These are phyloP conservation scores for Carterocephalus palaemon DNA, from an alignment of 2,888 invertebrate genomes.

Conservation along the genomic window DNA sequence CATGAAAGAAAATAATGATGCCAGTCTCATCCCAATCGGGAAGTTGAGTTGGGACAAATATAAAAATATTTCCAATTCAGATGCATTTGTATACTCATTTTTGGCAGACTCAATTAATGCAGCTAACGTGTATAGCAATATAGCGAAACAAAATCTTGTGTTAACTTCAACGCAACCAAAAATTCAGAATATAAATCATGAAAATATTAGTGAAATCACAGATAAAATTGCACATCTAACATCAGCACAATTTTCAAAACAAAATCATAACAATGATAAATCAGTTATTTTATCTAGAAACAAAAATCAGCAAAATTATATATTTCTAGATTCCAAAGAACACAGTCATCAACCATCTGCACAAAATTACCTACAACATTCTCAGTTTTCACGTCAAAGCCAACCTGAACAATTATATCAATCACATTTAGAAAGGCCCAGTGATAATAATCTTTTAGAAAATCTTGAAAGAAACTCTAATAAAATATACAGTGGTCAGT, in stretches of 20 bases:
- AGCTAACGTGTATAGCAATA: slow-evolving; percentile 63
- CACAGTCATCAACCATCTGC: slow-evolving; percentile 36
- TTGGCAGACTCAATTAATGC: slow-evolving; percentile 68
- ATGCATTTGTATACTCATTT: slow-evolving; percentile 69
- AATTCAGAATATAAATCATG: slow-evolving; percentile 50
- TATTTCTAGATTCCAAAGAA: too few species aligned
- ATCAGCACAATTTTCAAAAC: slow-evolving; percentile 55
- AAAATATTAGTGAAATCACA: slow-evolving; percentile 54
- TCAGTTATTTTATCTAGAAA: slow-evolving; percentile 32
- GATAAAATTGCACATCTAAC: slow-evolving; percentile 62
- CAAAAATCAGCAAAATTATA: slow-evolving; percentile 15
- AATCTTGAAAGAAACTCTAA: slow-evolving; percentile 37
- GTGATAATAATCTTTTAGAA: slow-evolving; percentile 12
- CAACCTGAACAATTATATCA: slow-evolving; percentile 14
- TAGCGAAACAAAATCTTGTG: slow-evolving; percentile 52
- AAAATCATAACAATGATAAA: slow-evolving; percentile 36
- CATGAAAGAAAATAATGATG: slow-evolving; percentile 34
- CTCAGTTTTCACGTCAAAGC: slow-evolving; percentile 1
- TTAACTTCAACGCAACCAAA: slow-evolving; percentile 45
- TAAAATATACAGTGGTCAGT: slow-evolving; percentile 65
- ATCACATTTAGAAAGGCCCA: slow-evolving; percentile 13
- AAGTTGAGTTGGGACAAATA: slow-evolving; percentile 57
- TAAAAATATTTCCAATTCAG: slow-evolving; percentile 68
- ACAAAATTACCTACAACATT: slow-evolving; percentile 39
- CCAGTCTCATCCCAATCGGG: slow-evolving; percentile 59